Evolutionary conservation across 2,797 vertebrate genomes (phyloP).

Genomic region (Poecilia wingei): DNA sequence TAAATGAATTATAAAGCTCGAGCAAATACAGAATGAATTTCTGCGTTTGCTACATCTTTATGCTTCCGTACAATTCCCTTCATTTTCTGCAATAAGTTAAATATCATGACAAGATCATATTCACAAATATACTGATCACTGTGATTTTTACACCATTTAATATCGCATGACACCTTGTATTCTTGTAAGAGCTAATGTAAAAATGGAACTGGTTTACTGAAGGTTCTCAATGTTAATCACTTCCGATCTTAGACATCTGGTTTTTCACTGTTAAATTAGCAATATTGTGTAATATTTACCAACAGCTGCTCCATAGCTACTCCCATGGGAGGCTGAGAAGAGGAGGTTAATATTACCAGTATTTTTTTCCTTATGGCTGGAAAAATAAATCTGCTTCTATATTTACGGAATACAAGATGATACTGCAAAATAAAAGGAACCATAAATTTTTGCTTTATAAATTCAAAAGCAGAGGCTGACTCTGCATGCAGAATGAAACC

Average conservation of each 20-base stretch:
- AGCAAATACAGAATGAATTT: conserved; percentile 30
- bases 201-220: conserved; percentile 78
- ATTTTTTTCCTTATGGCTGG: conserved; percentile 60
- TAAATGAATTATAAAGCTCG: conserved; percentile 51
- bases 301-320: conserved; percentile 75
- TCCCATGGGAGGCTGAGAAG: conserved; percentile 46
- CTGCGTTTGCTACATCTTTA: conserved; percentile 16
- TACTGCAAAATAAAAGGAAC: conserved; percentile 44
- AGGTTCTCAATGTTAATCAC: conserved; percentile 83
- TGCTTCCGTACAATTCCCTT: conserved; percentile 11
- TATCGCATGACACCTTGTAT: conserved; percentile 63
- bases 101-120: conserved; percentile 43
- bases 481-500: neutral
- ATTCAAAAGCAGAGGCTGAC: conserved; percentile 3
- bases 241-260: conserved; percentile 74
- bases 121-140: conserved; percentile 52
- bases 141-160: conserved; percentile 59
- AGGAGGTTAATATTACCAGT: conserved; percentile 55
- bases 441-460: neutral
- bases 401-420: conserved; percentile 55
- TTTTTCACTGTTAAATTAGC: conserved; percentile 78
- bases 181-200: conserved; percentile 56
- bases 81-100: conserved; percentile 33
- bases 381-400: conserved; percentile 33
- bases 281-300: conserved; percentile 84